These are phyloP conservation scores for Sphaerodactylus townsendi DNA, from an alignment of 2,113 vertebrate genomes.

Conservation along the genomic window DNA sequence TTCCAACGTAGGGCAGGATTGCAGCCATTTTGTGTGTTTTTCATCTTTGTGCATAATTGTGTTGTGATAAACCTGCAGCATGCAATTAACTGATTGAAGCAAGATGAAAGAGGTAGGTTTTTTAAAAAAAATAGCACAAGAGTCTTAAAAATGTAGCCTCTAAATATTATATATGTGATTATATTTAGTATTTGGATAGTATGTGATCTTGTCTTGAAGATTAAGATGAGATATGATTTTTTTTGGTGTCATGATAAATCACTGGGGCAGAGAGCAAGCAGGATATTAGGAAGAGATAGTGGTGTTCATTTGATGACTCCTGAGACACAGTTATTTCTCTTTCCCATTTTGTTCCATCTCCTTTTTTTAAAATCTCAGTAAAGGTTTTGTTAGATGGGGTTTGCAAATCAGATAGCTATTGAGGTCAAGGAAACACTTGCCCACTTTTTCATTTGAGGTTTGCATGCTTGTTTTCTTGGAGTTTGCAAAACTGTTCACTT, in stretches of 20 bases:
- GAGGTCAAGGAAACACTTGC: no score
- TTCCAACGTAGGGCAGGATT: not conserved
- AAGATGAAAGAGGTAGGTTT: not conserved
- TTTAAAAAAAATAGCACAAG: not conserved
- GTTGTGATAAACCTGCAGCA: not conserved
- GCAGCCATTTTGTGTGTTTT: not conserved
- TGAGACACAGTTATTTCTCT: not conserved
- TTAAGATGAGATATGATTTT: not conserved
- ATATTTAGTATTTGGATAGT: not conserved
- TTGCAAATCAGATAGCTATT: not conserved
- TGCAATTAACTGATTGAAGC: not conserved
- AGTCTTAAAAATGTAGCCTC: not conserved
- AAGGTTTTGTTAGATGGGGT: not conserved
- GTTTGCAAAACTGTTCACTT: not conserved
- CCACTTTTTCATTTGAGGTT: not conserved
- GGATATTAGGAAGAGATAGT: not conserved
- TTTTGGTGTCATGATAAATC: not conserved
- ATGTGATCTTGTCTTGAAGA: not conserved
- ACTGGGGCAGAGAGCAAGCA: not conserved
- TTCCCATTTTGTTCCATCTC: not conserved
- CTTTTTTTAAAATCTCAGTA: not conserved
- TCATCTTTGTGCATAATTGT: not conserved
- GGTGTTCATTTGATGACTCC: not conserved
- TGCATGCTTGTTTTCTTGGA: not conserved
- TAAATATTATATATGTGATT: not conserved